Evolutionary conservation across 2,797 vertebrate species (phyloP), one percentile per base, ranked within the genome.

Genomic region (Pipistrellus pygmaeus): DNA sequence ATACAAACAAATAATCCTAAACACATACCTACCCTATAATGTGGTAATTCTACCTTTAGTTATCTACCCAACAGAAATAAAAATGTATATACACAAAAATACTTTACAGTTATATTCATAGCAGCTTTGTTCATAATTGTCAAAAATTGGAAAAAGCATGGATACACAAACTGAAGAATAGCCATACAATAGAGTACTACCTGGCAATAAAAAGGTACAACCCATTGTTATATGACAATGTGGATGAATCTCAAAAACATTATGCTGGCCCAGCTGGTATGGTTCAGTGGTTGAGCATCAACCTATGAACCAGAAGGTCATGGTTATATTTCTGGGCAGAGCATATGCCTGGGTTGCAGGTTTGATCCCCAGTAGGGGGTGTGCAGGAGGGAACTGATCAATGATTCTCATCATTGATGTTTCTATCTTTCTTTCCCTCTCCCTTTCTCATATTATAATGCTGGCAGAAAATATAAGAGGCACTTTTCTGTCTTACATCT

Each of bases 391-490:
- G 8, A 57, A 9, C 55, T 11, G 9, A 57, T 25, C 23, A 57
- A 57, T 57, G 8, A 57, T 57, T 25, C 9, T 25, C 55, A 25
- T 57, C 55, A 57, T 57, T 57, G 55, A 57, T 57, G 55, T 57
- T 25, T 57, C 23, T 57, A 57, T 57, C 55, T 57, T 25, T 57
- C 55, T 57, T 4, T 57, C 55, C 55, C 9, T 57, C 55, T 57
- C 8, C 55, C 53, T 55, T 55, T 20, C 20, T 55, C 53, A 23
- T 95, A 93, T 95, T 96, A 86, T 89, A 95, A 94, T 51, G 32
- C 77, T 75, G 44, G 76, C 81, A 76, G 88, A 87, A 96, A 95
- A 93, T 90, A 88, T 72, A 73, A 93, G 77, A 87, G 8, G n/a
- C 64, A 72, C 17, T 87, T 94, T 91, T 82, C 94, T 95, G 87